Base-by-base conservation (phyloP, 2,113 vertebrate genomes). In the Phrynosoma platyrhinos region DNA sequence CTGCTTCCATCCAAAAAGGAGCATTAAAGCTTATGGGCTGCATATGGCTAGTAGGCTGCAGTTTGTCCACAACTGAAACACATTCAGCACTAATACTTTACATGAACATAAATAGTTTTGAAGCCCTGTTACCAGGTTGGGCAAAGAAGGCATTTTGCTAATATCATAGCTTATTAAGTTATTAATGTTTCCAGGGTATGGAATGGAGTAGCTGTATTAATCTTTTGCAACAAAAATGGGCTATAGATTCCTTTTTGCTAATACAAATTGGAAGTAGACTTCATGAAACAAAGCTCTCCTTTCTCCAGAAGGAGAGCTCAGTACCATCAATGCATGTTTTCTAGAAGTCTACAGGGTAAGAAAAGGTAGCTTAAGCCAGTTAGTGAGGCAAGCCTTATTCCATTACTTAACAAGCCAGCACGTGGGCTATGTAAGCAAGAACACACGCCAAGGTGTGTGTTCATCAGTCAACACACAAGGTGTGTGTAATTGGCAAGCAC, bases 371-470 rank as follows among this genome's bases (percentile, higher is more conserved):
- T 0, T 87, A 87, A 93, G 88, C 79, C 66, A 12, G 79, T 90
- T 87, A 84, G 86, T 87, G 55, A 88, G 87, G 92, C 92, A 91
- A 91, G 79, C 30, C 87, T 95, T 92, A 91, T 91, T 95, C 91
- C 93, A 92, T 95, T 93, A 94, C 92, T 93, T 91, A 92, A 84
- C 55, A 91, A 82, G 90, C 82, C 91, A 90, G 92, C 93, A 92
- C 52, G 76, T 94, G 92, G 92, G 92, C 89, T 91, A 89, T 91
- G 90, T 95, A 93, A 94, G 94, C 90, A 92, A 71, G 89, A 91
- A 85, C 87, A 87, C 90, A 92, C 0, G 90, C 93, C 94, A 92
- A 90, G 88, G 91, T 92, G 91, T 88, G 90, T 94, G 92, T 93
- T 94, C 93, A 89, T 94, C 94, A 92, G 87, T 95, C 94, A 95